Percentiles rank a stretch among this genome's conserved stretches.
Evolutionary conservation across 37 sponge, comb jelly and placozoan species (phyloP).

Genomic region (Axinella damicornis): DNA sequence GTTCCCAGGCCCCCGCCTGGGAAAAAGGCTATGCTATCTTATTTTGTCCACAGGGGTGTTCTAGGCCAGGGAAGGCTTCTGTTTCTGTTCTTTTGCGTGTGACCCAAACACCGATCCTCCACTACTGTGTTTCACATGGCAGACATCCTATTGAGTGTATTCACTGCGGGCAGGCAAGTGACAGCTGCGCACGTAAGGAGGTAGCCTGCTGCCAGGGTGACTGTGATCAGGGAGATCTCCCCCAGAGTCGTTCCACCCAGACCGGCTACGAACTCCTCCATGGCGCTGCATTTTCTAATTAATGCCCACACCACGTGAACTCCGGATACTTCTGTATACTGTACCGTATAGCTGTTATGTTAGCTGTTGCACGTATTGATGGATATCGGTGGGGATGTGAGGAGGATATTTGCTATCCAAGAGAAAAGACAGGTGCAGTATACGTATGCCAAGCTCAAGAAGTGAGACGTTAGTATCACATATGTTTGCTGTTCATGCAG

Average conservation of each 20-base stretch:
- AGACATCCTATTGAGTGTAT: neutral
- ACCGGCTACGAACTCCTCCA: slow-evolving; percentile 69
- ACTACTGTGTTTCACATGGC: neutral
- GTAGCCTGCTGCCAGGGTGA: slow-evolving; percentile 14
- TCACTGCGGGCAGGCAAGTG: slow-evolving; percentile 8
- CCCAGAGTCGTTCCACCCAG: slow-evolving; percentile 61
- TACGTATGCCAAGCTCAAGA: slow-evolving; percentile 43
- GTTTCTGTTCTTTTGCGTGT: too few relatives aligned
- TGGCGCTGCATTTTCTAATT: neutral
- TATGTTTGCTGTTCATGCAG: too few relatives aligned
- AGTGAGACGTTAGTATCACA: too few relatives aligned
- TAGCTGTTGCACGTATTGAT: neutral
- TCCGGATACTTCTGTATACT: slow-evolving; percentile 13
- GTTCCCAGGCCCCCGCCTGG: too few relatives aligned
- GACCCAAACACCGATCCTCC: too few relatives aligned
- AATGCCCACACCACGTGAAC: slow-evolving; percentile 11
- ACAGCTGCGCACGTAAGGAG: slow-evolving; percentile 28
- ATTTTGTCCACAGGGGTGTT: too few relatives aligned
- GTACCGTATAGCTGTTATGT: too few relatives aligned
- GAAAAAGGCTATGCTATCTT: too few relatives aligned
- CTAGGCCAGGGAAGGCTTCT: too few relatives aligned
- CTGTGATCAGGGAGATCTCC: slow-evolving; percentile 59
- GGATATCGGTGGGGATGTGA: slow-evolving; percentile 34
- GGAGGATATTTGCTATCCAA: slow-evolving; percentile 59
- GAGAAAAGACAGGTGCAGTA: slow-evolving; percentile 62